Base-by-base conservation (phyloP, 2,797 vertebrate species). In the Poliocrania exsul region DNA sequence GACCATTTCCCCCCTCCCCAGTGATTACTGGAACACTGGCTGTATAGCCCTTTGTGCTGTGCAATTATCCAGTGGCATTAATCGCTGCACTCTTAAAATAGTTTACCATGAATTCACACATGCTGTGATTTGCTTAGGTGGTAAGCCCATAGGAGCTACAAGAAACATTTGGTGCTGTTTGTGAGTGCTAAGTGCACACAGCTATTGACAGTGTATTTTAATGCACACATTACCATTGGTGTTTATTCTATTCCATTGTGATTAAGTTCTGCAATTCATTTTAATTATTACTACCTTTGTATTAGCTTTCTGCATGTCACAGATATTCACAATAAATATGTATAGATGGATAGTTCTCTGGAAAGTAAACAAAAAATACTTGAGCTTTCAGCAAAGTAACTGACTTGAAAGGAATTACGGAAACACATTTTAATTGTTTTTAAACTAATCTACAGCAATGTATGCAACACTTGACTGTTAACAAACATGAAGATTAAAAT, bases 211-310 rank as follows among this genome's bases (percentile, higher is more conserved):
- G 24, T 17, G 14, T 54, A 35, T 82, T 93, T 84, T 65, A 84
- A 87, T 38, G 19, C 31, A 44, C 16, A 2, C 60, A 33, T 60
- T 78, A 40, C 38, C 75, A 10, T 11, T 62, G 26, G 13, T 42
- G 28, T 69, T 82, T 88, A 61, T 81, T 81, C 67, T 47, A 15
- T 42, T 95, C 26, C 17, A 9, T 13, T 57, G 20, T 51, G 70
- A 86, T 91, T 86, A 90, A 62, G n/a, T 84, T 73, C n/a, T 21
- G 33, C 60, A 67, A 83, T 82, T 91, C 72, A 46, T 85, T 94
- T 93, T 86, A 81, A 90, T 94, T 85, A 87, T 40, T 69, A 35
- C 10, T 84, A 65, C 47, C 11, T 16, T 88, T n/a, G 11, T 23
- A 46, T 79, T 81, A 87, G 67, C 38, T 86, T 88, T 72, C 28